phyloP scores from a whole-genome alignment of 2,797 vertebrate genomes.

The Myotis daubentonii region DNA sequence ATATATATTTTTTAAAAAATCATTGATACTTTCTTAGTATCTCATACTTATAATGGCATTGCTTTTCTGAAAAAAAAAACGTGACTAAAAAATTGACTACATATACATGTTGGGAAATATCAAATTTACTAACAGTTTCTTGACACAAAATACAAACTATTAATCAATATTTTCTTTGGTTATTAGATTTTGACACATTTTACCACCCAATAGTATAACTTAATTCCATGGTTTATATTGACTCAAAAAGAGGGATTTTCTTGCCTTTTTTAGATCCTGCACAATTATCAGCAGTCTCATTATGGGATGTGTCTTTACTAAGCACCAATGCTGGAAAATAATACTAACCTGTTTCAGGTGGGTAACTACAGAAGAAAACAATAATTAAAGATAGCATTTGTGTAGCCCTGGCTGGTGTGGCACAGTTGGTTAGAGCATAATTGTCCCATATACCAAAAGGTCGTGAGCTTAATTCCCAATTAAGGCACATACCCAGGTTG shows the following conservation, averaged over 20 bases:
- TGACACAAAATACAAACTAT: not conserved
- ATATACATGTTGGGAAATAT: not conserved
- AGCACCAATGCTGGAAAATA: not conserved
- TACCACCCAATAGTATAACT: not conserved
- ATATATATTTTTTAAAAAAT: not conserved
- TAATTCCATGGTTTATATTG: constrained; percentile 9
- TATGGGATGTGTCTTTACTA: not conserved
- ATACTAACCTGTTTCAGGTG: not conserved
- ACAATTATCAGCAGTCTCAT: not conserved
- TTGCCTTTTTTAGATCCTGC: not conserved
- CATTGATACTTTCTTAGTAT: not conserved
- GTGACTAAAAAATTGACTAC: not conserved
- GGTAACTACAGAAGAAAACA: not conserved
- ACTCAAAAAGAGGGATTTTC: not conserved
- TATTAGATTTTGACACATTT: not conserved
- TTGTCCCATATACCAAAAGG: not conserved
- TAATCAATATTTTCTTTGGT: not conserved
- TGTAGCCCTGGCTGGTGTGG: not conserved
- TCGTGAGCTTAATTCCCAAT: not conserved
- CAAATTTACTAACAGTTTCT: constrained; percentile 29
- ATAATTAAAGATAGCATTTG: not conserved
- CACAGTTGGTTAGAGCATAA: not conserved
- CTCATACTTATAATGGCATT: not conserved
- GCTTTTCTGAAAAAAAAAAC: not conserved
- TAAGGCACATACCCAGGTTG: not conserved